A percentile compares a stretch with the other conserved stretches of the same genome.
phyloP scores from a whole-genome alignment of 1,140 invertebrate species.

The Heterodera carotae region DNA sequence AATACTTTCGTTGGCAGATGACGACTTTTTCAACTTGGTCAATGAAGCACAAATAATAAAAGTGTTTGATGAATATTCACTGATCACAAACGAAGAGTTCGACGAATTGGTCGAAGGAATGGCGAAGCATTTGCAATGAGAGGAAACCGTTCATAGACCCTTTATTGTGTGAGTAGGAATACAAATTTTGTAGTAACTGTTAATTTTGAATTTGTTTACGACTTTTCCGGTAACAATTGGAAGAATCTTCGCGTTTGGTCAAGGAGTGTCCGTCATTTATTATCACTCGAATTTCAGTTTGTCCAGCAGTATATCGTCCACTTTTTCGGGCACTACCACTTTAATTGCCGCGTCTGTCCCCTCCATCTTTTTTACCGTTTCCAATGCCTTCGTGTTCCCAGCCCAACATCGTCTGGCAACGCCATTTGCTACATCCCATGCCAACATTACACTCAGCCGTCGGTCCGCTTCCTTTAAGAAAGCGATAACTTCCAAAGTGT shows the following conservation, averaged over 20 bases:
- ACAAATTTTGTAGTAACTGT: no score
- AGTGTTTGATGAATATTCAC: slow-evolving; percentile 56
- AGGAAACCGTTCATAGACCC: background rate
- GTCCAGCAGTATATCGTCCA: slow-evolving; percentile 47
- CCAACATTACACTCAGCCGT: slow-evolving; percentile 69
- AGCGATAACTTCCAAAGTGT: background rate
- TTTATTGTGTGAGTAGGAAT: slow-evolving; percentile 2
- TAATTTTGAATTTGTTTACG: no score
- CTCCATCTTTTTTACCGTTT: slow-evolving; percentile 57
- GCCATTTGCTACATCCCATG: slow-evolving; percentile 76
- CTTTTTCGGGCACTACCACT: slow-evolving; percentile 55
- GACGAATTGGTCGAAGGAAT: slow-evolving; percentile 27
- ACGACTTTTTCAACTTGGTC: slow-evolving; percentile 50
- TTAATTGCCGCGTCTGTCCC: slow-evolving; percentile 39
- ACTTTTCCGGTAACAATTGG: no score
- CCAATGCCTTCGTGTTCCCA: slow-evolving; percentile 54
- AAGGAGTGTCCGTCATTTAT: no score
- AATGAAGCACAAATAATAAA: slow-evolving; percentile 48
- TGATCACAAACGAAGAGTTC: slow-evolving; percentile 49
- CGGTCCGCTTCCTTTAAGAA: slow-evolving; percentile 67
- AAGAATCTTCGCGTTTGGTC: no score
- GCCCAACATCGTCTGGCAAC: slow-evolving; percentile 66
- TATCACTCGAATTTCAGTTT: slow-evolving; percentile 36
- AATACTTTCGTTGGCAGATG: slow-evolving; percentile 38
- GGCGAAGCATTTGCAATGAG: slow-evolving; percentile 5